These are phyloP conservation scores for Orthosia cruda DNA, from an alignment of 2,888 invertebrate species.

Conservation along the genomic window DNA sequence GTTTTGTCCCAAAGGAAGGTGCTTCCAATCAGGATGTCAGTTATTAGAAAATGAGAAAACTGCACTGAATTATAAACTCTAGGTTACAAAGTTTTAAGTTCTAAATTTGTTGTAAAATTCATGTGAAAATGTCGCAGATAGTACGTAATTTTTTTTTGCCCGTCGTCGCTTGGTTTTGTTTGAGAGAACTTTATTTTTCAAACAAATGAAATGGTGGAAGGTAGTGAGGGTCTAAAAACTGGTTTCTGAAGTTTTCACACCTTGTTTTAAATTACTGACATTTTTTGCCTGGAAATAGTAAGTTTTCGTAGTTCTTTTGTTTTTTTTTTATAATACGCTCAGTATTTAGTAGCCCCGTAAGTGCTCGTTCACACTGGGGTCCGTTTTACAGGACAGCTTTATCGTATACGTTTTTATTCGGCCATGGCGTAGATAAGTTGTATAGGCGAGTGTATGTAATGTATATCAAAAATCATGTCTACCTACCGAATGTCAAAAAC, in stretches of 20 bases:
- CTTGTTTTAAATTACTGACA: neutral
- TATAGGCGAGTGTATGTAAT: too few relatives aligned
- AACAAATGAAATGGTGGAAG: conserved; percentile 29
- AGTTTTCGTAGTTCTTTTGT: neutral
- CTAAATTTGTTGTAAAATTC: conserved; percentile 3
- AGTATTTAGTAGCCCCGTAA: too few relatives aligned
- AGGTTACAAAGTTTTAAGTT: conserved; percentile 3
- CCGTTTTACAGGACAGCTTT: too few relatives aligned
- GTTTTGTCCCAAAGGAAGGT: conserved; percentile 42
- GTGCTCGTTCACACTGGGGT: too few relatives aligned
- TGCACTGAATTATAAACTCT: conserved; percentile 22
- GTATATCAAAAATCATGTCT: too few relatives aligned
- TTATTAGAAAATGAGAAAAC: conserved; percentile 19
- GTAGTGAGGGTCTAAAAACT: conserved; percentile 16
- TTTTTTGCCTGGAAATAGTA: neutral
- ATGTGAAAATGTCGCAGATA: conserved; percentile 35
- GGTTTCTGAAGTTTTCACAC: neutral
- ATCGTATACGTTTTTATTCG: too few relatives aligned
- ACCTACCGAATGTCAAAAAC: too few relatives aligned
- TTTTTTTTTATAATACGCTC: too few relatives aligned
- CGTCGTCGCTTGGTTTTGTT: conserved; percentile 42
- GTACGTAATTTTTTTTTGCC: conserved; percentile 37
- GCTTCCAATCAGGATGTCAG: conserved; percentile 53
- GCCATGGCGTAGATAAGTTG: too few relatives aligned
- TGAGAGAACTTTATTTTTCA: conserved; percentile 43